Conservation (phyloP, 2,797 vertebrate genomes). For the Chaunax sp. region DNA sequence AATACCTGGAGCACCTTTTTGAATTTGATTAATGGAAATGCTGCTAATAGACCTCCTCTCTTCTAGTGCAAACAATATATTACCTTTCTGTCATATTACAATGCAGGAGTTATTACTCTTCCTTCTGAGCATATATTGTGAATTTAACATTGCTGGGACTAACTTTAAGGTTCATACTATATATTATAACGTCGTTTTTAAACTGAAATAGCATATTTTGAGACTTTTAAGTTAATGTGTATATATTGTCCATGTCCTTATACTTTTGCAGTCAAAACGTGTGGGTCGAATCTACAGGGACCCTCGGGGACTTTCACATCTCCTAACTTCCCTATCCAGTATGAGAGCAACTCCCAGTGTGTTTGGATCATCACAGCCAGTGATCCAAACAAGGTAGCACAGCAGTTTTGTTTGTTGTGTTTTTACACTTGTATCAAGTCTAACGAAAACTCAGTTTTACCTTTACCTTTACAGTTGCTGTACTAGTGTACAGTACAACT, state of each 20-base stretch:
- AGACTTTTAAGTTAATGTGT: neutral
- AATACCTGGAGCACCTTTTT: conserved; percentile 72
- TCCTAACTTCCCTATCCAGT: conserved; percentile 97
- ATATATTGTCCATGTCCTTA: conserved; percentile 2
- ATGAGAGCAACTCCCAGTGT: conserved; percentile 97
- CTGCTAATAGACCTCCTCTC: conserved; percentile 63
- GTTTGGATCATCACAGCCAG: conserved; percentile 96
- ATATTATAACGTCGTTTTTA: no score
- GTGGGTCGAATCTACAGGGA: conserved; percentile 94
- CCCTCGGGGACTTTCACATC: conserved; percentile 95
- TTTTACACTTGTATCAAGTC: conserved; percentile 2
- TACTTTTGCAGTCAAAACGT: conserved; percentile 90
- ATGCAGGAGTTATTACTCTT: conserved; percentile 53
- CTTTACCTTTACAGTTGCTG: no score
- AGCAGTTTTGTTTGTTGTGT: neutral
- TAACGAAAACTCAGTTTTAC: conserved; percentile 3
- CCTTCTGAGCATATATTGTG: conserved; percentile 48
- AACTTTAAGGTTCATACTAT: conserved; percentile 11
- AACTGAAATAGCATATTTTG: no score
- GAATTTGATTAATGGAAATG: conserved; percentile 77
- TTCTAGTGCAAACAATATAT: conserved; percentile 67
- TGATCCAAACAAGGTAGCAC: conserved; percentile 93
- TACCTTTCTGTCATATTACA: conserved; percentile 67
- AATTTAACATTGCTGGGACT: conserved; percentile 9
- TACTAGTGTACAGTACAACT: no score